Conservation (phyloP, 2,113 vertebrate genomes). For the Cairina moschata region DNA sequence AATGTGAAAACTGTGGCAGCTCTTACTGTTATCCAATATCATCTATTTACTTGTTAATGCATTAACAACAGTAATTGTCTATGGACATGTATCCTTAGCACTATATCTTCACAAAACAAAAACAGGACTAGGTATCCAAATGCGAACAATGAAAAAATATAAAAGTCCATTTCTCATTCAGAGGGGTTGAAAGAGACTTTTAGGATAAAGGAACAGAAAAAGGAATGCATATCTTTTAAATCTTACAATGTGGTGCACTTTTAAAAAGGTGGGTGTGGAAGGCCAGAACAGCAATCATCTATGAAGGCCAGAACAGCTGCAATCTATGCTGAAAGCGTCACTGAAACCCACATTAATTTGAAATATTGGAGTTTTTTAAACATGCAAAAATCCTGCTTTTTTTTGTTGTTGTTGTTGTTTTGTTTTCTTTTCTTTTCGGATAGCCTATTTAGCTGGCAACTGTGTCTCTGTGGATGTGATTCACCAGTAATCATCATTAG, state of each 20-base stretch:
- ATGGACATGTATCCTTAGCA: neutral
- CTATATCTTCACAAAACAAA: neutral
- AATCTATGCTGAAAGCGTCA: neutral
- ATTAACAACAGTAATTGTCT: neutral
- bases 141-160: neutral
- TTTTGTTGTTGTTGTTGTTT: too few relatives aligned
- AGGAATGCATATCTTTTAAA: neutral
- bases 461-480: neutral
- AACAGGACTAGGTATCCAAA: neutral
- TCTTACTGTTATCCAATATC: neutral
- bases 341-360: neutral
- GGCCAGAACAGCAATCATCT: neutral
- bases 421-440: neutral
- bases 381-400: neutral
- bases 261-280: neutral
- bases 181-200: neutral
- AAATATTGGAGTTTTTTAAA: neutral
- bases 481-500: neutral
- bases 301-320: neutral
- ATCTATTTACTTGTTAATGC: neutral
- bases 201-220: neutral
- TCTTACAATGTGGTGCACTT: neutral
- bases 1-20: neutral
- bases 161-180: neutral
- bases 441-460: neutral